Evolutionary conservation across 2,888 invertebrate species (phyloP).

Genomic region (Peribatodes rhomboidaria): DNA sequence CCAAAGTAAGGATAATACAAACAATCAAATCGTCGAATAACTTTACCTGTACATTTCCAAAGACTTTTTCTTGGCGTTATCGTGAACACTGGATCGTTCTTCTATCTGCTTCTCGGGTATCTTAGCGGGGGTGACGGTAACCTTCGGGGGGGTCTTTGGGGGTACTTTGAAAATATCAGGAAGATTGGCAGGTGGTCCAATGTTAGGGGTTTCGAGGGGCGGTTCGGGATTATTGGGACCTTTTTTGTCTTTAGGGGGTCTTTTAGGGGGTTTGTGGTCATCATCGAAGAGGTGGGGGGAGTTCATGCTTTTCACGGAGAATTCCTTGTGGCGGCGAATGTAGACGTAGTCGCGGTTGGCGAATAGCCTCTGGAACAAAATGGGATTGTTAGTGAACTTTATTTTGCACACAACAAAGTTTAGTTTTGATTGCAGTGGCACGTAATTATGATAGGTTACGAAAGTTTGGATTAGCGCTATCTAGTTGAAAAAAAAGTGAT

Average conservation of each 20-base stretch:
- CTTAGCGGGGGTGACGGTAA: constrained; percentile 9
- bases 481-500: no score
- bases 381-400: neutral
- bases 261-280: neutral
- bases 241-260: no score
- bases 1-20: no score
- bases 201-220: neutral
- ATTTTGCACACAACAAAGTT: neutral
- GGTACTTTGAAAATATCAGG: neutral
- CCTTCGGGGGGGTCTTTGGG: neutral
- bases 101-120: neutral
- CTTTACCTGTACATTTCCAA: constrained; percentile 51
- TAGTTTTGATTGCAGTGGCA: neutral
- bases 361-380: constrained; percentile 88
- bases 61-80: constrained; percentile 70
- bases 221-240: neutral
- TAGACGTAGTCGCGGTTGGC: constrained; percentile 95
- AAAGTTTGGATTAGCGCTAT: neutral
- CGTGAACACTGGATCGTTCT: constrained; percentile 62
- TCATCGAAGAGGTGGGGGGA: constrained; percentile 20
- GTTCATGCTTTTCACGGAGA: constrained; percentile 47
- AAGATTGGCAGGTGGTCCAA: neutral
- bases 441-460: neutral
- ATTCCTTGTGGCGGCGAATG: constrained; percentile 88
- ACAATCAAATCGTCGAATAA: no score